Base-by-base conservation (phyloP, 2,797 vertebrate species). In the Peromyscus eremicus region DNA sequence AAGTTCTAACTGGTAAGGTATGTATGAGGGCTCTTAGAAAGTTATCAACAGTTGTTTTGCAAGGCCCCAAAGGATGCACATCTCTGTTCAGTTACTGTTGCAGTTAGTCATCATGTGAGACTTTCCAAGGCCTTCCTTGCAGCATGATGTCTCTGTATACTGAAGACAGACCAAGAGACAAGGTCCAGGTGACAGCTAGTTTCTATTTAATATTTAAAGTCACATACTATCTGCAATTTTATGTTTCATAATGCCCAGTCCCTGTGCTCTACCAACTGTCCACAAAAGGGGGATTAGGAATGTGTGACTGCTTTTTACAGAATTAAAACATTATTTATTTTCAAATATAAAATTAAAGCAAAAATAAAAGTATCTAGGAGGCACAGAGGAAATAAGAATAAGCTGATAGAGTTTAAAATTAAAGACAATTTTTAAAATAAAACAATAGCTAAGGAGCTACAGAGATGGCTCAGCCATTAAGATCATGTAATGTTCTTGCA, bases 271-370 rank as follows among this genome's bases (percentile, higher is more conserved):
- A 13, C 34, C 17, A 55, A 23, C 49, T 55, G 17, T 11, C 9
- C 34, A 81, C 21, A 57, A 57, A 81, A 2, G 17, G 34, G 11
- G 5, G 23, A 13, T 57, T 52, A 25, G 25, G 14, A 83, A 83
- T 43, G 14, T 62, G 2, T 62, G 0, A 10, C 2, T 0, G 0
- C 14, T 29, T 40, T 40, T 62, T 40, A 40, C 16, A 40, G 2
- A 40, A 9, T 40, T 62, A 83, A 16, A 40, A 25, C 12, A 37
- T 57, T 27, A 16, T 62, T 62, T 62, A 82, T 62, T 82, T 82
- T 62, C 25, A 82, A 60, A 17, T 62, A 62, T 62, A 37, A 34
- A n/a, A 27, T 10, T 40, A 40, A 60, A 60, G n/a, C 2, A 60
- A 27, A 82, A 37, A 60, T 8, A 62, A 10, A 82, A 40, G n/a